Base-by-base conservation (phyloP, 2,113 vertebrate genomes). In the Malurus melanocephalus region DNA sequence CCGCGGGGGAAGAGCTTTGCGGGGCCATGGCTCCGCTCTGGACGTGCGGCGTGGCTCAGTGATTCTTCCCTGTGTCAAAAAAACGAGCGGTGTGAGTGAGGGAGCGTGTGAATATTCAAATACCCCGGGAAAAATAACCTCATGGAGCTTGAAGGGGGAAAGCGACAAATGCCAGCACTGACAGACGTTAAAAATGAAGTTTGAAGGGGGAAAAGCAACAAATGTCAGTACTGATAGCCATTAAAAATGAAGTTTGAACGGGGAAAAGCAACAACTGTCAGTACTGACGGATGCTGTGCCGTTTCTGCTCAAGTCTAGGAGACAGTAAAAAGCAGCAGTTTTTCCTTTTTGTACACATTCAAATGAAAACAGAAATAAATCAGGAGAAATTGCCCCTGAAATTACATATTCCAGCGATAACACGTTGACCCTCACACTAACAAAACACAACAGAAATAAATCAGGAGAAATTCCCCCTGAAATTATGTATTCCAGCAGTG, bases 281-380 rank as follows among this genome's bases (percentile, higher is more conserved):
- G 5, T 7, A 7, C 5, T 11, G 62, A 10, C 0, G 1, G 38
- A 6, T 1, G 14, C 3, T 9, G 21, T 1, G 10, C 7, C 40
- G 33, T 42, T 12, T 20, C 32, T 43, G 21, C 23, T 33, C 16
- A 8, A 16, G 48, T 10, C 55, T n/a, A 14, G 16, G 10, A 4
- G 4, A 15, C 21, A 16, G 4, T 0, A 8, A 22, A 35, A 27
- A 38, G 9, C 2, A 2, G 12, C 30, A 33, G 17, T 8, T 60
- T 48, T 26, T 40, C 23, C 19, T 21, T 28, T 8, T 38, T 21
- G 28, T 12, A 21, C 4, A 7, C 9, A 23, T 65, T 23, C 32
- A n/a, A 61, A 19, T 7, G 6, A 10, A 38, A 38, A 38, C 10
- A 38, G 27, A 62, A 69, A 52, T 30, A 56, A 82, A 51, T 1